Percentiles rank a stretch among this genome's conserved stretches.
Evolutionary conservation across 1,140 invertebrate species (phyloP).

Genomic region (Danaus melanippus): DNA sequence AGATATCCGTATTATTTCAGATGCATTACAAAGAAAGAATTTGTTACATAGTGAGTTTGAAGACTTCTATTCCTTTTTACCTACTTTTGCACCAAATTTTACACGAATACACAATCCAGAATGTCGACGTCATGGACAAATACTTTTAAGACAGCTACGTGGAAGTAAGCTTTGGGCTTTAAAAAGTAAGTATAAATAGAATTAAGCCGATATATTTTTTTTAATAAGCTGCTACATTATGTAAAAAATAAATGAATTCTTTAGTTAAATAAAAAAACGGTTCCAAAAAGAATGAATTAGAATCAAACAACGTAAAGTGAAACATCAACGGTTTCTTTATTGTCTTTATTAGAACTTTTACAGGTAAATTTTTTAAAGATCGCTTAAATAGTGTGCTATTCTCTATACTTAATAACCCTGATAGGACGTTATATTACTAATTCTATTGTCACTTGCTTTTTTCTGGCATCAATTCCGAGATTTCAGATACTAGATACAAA

Average conservation of each 20-base stretch:
- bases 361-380: no score
- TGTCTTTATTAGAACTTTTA: no score
- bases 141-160: slow-evolving; percentile 77
- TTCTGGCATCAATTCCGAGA: no score
- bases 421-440: no score
- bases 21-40: slow-evolving; percentile 52
- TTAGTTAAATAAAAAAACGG: not conserved
- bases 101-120: slow-evolving; percentile 74
- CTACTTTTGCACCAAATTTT: slow-evolving; percentile 78
- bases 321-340: no score
- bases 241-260: not conserved
- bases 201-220: not conserved
- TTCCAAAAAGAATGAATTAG: slow-evolving; percentile 9
- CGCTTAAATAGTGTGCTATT: no score
- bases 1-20: slow-evolving; percentile 38
- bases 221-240: not conserved
- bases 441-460: no score
- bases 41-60: slow-evolving; percentile 69
- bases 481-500: not conserved
- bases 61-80: slow-evolving; percentile 73
- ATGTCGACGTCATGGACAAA: slow-evolving; percentile 78
- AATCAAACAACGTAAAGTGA: slow-evolving; percentile 4
- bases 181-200: slow-evolving; percentile 73
- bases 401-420: no score
- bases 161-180: slow-evolving; percentile 79